phyloP scores from a whole-genome alignment of 2,797 vertebrate genomes.

The Echeneis naucrates region DNA sequence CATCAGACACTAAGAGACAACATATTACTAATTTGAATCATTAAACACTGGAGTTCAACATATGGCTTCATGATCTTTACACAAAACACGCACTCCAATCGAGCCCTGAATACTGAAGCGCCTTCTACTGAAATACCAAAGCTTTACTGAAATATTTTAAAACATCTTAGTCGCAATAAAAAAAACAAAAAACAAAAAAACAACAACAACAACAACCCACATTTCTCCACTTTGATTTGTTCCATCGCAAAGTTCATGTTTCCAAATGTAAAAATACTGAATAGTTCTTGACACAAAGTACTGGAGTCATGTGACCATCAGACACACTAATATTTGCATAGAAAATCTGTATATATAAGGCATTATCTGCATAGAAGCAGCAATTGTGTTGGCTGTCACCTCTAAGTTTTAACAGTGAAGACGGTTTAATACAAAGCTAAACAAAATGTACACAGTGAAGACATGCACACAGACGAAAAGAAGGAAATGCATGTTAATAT shows the following conservation, averaged over 20 bases:
- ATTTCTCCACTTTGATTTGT: slow-evolving; percentile 74
- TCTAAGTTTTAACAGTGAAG: slow-evolving; percentile 25
- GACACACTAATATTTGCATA: slow-evolving; percentile 25
- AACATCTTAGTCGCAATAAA: slow-evolving; percentile 74
- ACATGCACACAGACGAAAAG: slow-evolving; percentile 51
- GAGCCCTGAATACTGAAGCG: slow-evolving; percentile 47
- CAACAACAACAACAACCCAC: too few relatives aligned
- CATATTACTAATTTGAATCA: slow-evolving; percentile 18
- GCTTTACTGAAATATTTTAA: slow-evolving; percentile 59
- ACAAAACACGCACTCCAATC: slow-evolving; percentile 59
- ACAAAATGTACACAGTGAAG: slow-evolving; percentile 40
- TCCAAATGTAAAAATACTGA: slow-evolving; percentile 61
- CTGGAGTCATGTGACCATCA: slow-evolving; percentile 4
- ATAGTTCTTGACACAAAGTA: neutral
- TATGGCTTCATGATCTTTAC: slow-evolving; percentile 81
- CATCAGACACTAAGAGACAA: neutral
- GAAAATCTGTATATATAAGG: slow-evolving; percentile 57
- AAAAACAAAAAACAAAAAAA: slow-evolving; percentile 80
- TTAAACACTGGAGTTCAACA: slow-evolving; percentile 69
- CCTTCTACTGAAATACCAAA: slow-evolving; percentile 45
- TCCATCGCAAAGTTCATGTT: slow-evolving; percentile 67
- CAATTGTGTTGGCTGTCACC: slow-evolving; percentile 26
- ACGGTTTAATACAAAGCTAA: slow-evolving; percentile 26
- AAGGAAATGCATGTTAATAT: slow-evolving; percentile 48
- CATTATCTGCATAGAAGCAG: slow-evolving; percentile 44